Conservation (phyloP, 2,888 invertebrate species). For the Plutella xylostella region DNA sequence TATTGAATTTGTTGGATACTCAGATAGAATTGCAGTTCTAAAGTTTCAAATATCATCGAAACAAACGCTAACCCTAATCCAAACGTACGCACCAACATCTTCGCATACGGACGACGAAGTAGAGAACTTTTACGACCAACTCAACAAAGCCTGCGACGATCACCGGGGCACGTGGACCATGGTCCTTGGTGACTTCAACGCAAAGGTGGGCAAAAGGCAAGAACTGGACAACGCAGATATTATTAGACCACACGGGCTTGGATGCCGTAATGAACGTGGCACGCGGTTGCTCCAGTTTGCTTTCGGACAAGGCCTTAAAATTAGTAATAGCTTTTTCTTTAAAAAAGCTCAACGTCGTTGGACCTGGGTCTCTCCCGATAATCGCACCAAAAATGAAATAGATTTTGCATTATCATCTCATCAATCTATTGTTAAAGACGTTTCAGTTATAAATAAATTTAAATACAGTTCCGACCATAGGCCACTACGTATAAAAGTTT, state of each 20-base stretch:
- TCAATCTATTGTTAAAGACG: conserved; percentile 10
- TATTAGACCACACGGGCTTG: background rate
- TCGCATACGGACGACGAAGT: background rate
- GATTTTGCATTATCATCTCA: conserved; percentile 12
- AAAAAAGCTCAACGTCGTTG: conserved; percentile 11
- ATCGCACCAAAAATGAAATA: conserved; percentile 12
- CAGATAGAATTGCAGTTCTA: background rate
- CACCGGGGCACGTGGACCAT: too few relatives aligned
- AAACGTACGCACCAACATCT: background rate
- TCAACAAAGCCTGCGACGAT: background rate
- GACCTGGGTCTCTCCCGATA: conserved; percentile 13
- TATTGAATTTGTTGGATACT: background rate
- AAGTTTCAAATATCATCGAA: background rate
- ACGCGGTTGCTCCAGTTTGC: too few relatives aligned
- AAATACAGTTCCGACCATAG: too few relatives aligned
- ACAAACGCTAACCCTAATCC: background rate
- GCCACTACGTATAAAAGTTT: background rate
- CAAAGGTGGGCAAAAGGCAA: too few relatives aligned
- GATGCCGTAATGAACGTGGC: too few relatives aligned
- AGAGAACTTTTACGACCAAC: conserved; percentile 1
- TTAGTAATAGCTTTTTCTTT: conserved; percentile 11
- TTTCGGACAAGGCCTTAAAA: conserved; percentile 8
- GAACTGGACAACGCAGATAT: background rate
- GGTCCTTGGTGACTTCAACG: too few relatives aligned
- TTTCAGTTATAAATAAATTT: too few relatives aligned